Conservation (phyloP, 2,888 invertebrate species). For the Pollenia angustigena region DNA sequence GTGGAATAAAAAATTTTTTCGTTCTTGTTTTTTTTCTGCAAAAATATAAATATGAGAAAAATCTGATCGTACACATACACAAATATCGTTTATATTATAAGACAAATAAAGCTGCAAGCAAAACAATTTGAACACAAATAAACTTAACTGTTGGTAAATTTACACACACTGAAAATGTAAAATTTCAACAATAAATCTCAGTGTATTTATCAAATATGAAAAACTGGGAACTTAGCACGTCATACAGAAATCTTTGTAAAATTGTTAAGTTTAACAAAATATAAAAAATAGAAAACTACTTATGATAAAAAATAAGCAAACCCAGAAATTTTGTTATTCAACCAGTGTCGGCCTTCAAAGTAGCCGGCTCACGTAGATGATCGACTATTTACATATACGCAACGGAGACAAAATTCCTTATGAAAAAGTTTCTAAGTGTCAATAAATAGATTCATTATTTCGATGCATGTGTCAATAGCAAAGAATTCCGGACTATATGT, state of each 20-base stretch:
- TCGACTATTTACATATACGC: too few species aligned
- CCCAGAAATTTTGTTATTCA: neutral
- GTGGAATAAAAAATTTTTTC: neutral
- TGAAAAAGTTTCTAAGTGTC: too few species aligned
- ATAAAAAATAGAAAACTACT: constrained; percentile 14
- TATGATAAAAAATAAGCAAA: neutral
- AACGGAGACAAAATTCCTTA: too few species aligned
- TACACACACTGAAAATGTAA: constrained; percentile 39
- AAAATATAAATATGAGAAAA: neutral
- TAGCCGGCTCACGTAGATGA: too few species aligned
- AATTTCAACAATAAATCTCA: too few species aligned
- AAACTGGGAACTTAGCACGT: too few species aligned
- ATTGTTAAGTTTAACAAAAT: neutral
- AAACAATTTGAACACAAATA: constrained; percentile 22
- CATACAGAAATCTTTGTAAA: too few species aligned
- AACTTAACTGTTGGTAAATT: constrained; percentile 32
- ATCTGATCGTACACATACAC: neutral
- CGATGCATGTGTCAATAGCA: too few species aligned
- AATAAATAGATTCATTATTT: too few species aligned
- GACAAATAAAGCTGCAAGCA: constrained; percentile 33
- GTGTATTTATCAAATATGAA: too few species aligned
- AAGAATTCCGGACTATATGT: too few species aligned
- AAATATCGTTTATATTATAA: constrained; percentile 14
- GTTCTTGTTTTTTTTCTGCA: neutral
- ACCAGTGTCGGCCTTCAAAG: too few species aligned